Base-by-base conservation (phyloP, 2,888 invertebrate species). In the Plagodis dolabraria region DNA sequence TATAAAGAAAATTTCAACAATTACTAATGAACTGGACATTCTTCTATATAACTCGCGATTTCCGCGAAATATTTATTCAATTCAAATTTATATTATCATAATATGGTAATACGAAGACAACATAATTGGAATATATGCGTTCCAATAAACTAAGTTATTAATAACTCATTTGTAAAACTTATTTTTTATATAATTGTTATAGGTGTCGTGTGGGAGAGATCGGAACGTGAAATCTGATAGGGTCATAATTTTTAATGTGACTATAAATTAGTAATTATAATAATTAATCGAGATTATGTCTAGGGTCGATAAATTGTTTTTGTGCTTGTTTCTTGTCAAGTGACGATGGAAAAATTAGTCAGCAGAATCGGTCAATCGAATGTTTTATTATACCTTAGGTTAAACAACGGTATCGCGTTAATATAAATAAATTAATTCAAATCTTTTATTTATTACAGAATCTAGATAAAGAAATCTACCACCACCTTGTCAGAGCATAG, bases 201-300 rank as follows among this genome's bases (percentile, higher is more conserved):
- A 52, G 55, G 63, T 57, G 54, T 60, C 57, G 66, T 62, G 60
- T 50, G 64, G 63, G 62, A 63, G 60, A 55, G 44, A 54, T 47
- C 12, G 53, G 36, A 52, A 53, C 53, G 49, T 62, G 62, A 62
- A 58, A 63, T 63, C 52, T 8, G 57, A 67, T 65, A 58, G 59
- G 57, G 57, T 47, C 63, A 60, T 69, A 52, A 65, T 47, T 66
- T 61, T 67, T 64, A 33, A 69, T 64, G 53, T 60, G 58, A 33
- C 55, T 61, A 53, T 69, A 64, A 67, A 63, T 64, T 51, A 46
- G 49, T 63, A 57, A 60, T 62, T 64, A 63, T 50, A 47, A 59
- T 68, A 63, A 64, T 65, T 60, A 64, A 53, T 52, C 43, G 59
- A 59, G 46, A 63, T 65, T 51, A 57, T 60, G 48, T 47, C 7